A percentile compares a stretch with the other conserved stretches of the same genome.
Evolutionary conservation across 1,140 invertebrate species (phyloP).

Genomic region (Rhyacophila brunnea): DNA sequence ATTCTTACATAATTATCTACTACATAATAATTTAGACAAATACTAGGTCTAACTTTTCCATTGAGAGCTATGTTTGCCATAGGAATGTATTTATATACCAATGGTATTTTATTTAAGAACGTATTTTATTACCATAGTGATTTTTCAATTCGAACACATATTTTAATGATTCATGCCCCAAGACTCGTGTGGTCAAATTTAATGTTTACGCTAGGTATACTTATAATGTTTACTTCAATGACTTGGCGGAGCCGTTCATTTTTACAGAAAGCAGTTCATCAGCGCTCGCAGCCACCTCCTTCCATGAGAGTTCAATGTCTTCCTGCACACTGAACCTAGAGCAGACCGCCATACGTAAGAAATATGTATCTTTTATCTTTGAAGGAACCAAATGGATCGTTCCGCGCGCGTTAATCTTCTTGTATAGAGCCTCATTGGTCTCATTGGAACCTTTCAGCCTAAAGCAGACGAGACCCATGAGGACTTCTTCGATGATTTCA

Average conservation of each 20-base stretch:
- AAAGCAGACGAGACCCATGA: slow-evolving; percentile 93
- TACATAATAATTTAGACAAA: no score
- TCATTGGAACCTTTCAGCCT: slow-evolving; percentile 85
- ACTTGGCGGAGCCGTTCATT: no score
- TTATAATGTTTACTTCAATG: no score
- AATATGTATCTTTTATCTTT: slow-evolving; percentile 80
- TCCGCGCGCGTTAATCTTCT: slow-evolving; percentile 85
- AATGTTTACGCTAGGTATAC: no score
- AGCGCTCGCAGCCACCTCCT: slow-evolving; percentile 75
- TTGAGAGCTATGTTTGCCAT: no score
- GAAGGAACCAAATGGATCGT: slow-evolving; percentile 94
- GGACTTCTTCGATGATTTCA: slow-evolving; percentile 83
- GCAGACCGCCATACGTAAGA: slow-evolving; percentile 89
- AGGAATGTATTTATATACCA: no score
- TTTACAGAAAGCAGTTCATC: slow-evolving; percentile 59
- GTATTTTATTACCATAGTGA: no score
- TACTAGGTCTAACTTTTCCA: no score
- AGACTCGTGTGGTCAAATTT: neutral
- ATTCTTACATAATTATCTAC: no score
- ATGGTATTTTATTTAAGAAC: no score
- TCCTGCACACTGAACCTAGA: slow-evolving; percentile 77
- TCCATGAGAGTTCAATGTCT: slow-evolving; percentile 86
- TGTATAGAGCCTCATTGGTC: slow-evolving; percentile 78
- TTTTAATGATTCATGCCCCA: neutral
- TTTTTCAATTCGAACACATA: neutral